Evolutionary conservation across 2,797 vertebrate species (phyloP), one percentile per base, ranked within the genome.

Genomic region (Microctenopoma lineatum): DNA sequence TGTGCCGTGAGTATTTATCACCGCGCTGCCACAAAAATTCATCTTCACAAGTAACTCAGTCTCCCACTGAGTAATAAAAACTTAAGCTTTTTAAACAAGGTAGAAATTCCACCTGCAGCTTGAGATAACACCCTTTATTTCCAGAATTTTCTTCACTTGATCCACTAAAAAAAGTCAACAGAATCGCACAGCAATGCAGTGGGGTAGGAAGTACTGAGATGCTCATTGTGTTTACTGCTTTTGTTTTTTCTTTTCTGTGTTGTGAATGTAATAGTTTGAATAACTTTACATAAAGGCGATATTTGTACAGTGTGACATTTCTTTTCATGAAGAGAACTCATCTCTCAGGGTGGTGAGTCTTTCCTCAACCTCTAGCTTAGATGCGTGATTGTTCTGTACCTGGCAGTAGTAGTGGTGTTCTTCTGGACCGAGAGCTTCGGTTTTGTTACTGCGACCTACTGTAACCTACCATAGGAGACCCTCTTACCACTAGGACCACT

Each of bases 1-100:
- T 0, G 62, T 7, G 15, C 70, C 50, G 54, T 46, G 25, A 54
- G 75, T 77, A 84, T 87, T 87, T 73, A 86, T 87, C 71, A 75
- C 72, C 1, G 45, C 11, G 2, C 69, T n/a, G 57, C 44, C 62
- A 68, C 59, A 56, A 64, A 79, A 72, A 70, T 62, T 56, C 74
- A 66, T 77, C 59, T 73, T 75, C 45, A 70, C 62, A 70, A 77
- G 79, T 81, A 50, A 68, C 46, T 77, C 47, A 66, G 57, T 51
- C 70, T 73, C 47, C 51, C 51, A 21, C 58, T 15, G 56, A 79
- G 70, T 69, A 50, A 45, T 21, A 61, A 58, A 80, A 79, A 73
- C 25, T 45, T n/a, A 0, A 51, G 15, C 55, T 65, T 29, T 56
- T 77, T 58, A 53, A 73, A 59, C 15, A 61, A 42, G 2, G 52